A percentile compares a stretch with the other conserved stretches of the same genome.
phyloP scores from a whole-genome alignment of 2,113 vertebrate species.

The Bos indicus region DNA sequence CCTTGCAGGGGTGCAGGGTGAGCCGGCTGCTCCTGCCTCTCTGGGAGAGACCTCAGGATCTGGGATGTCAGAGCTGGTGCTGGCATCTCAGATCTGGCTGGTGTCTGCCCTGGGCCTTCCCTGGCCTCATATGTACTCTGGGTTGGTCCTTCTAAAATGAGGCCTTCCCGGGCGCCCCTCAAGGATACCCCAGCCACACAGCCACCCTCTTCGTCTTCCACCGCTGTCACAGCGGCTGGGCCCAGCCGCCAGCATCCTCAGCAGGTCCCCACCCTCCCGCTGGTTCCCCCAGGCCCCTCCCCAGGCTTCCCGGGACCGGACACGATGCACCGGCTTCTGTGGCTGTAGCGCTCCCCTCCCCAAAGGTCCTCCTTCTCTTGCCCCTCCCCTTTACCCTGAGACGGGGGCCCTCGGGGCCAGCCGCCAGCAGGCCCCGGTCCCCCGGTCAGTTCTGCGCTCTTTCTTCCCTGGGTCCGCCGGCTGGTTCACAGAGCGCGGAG shows the following conservation, averaged over 20 bases:
- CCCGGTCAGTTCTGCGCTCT: constrained; percentile 74
- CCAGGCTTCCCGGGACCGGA: neutral
- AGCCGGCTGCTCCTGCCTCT: neutral
- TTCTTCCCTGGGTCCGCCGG: constrained; percentile 81
- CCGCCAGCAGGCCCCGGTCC: neutral
- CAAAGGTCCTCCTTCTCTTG: constrained; percentile 86
- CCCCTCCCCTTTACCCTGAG: constrained; percentile 87
- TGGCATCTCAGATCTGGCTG: neutral
- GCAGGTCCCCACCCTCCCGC: neutral
- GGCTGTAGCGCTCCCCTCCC: constrained; percentile 56
- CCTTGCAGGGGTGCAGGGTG: neutral
- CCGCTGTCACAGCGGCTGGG: neutral
- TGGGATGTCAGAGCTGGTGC: neutral
- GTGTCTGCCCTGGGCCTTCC: neutral
- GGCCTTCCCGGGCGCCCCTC: neutral
- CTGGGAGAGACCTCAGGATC: neutral
- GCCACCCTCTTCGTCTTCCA: accelerated
- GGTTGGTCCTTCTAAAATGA: neutral
- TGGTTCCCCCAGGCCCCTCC: neutral
- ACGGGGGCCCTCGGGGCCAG: constrained; percentile 11
- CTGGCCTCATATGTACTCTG: neutral
- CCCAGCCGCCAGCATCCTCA: neutral
- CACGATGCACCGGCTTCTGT: neutral
- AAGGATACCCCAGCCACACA: neutral
- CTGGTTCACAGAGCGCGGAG: constrained; percentile 80